A percentile compares a stretch with the other conserved stretches of the same genome.
These are phyloP conservation scores for Geophilus truncorum DNA, from an alignment of 2,888 invertebrate genomes.

Conservation along the genomic window DNA sequence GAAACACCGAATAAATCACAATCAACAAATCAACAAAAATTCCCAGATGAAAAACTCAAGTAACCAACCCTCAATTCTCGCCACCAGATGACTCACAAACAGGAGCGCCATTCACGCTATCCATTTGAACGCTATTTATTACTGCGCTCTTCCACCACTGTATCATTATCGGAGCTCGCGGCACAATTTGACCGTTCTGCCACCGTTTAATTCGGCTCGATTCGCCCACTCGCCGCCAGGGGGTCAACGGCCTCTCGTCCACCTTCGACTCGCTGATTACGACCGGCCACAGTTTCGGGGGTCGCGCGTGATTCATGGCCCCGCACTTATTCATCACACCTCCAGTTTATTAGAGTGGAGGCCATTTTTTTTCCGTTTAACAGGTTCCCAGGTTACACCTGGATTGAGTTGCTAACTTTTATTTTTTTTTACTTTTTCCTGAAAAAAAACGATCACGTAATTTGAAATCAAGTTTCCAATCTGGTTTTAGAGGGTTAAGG, in stretches of 20 bases:
- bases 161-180: too few species aligned
- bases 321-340: neutral
- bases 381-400: neutral
- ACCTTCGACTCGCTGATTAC: neutral
- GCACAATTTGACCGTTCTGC: neutral
- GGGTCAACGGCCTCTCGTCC: neutral
- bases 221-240: neutral
- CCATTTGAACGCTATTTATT: too few species aligned
- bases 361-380: neutral
- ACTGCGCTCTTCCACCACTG: too few species aligned
- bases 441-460: neutral
- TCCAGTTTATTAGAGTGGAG: neutral
- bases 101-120: too few species aligned
- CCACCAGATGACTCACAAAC: too few species aligned
- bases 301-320: neutral
- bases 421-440: neutral
- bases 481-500: too few species aligned
- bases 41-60: too few species aligned
- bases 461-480: too few species aligned
- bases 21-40: too few species aligned
- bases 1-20: too few species aligned
- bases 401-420: neutral
- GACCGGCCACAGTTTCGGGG: neutral
- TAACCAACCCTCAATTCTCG: too few species aligned
- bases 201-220: neutral